These are phyloP conservation scores for Paradoxurus hermaphroditus DNA, from an alignment of 2,113 vertebrate species.

Conservation along the genomic window DNA sequence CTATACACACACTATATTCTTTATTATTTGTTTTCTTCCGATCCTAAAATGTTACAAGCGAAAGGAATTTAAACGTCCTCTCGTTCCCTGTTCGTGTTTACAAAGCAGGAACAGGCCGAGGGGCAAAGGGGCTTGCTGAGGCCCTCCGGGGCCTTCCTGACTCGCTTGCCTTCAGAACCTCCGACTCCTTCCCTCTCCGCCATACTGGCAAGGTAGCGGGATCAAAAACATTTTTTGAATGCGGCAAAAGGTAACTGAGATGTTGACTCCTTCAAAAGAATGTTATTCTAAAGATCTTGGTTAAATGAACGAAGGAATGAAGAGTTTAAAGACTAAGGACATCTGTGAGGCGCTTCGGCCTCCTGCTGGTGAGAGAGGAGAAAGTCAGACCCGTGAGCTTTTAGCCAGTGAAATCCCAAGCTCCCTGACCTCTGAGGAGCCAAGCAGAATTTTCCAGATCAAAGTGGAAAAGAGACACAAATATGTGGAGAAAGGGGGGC, in stretches of 20 bases:
- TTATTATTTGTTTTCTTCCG: slow-evolving; percentile 7
- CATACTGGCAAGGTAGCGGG: neutral
- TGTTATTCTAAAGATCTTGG: neutral
- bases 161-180: neutral
- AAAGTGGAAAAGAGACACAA: neutral
- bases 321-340: neutral
- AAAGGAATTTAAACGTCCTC: neutral
- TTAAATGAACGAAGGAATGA: neutral
- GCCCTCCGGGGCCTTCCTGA: neutral
- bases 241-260: neutral
- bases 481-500: neutral
- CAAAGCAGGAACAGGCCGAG: neutral
- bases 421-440: neutral
- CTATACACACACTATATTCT: neutral
- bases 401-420: neutral
- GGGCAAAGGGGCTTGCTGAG: neutral
- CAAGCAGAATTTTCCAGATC: neutral
- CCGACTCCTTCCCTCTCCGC: neutral
- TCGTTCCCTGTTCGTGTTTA: neutral
- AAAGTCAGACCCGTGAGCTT: neutral
- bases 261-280: neutral
- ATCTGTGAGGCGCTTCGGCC: neutral
- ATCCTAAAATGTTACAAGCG: neutral
- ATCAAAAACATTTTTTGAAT: neutral
- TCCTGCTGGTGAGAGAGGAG: slow-evolving; percentile 34